phyloP scores from a whole-genome alignment of 2,797 vertebrate genomes.

The Dendrocincla fuliginosa region DNA sequence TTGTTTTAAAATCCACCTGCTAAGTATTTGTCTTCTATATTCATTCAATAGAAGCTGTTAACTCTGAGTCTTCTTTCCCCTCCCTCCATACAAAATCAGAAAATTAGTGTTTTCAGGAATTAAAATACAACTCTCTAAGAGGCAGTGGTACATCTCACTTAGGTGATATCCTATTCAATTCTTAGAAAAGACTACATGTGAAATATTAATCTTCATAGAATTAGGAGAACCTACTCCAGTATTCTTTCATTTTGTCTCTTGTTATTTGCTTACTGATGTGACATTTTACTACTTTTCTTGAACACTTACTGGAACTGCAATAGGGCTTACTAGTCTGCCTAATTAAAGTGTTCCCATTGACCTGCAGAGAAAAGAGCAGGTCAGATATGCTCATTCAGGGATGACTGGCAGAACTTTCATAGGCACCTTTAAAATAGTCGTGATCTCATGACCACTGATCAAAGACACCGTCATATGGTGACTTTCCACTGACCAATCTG shows the following conservation, averaged over 20 bases:
- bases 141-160: not conserved
- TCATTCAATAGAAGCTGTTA: not conserved
- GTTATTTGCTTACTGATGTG: not conserved
- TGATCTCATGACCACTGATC: not conserved
- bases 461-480: not conserved
- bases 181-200: not conserved
- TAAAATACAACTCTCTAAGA: not conserved
- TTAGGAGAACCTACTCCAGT: not conserved
- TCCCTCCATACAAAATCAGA: not conserved
- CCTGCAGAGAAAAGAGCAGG: not conserved
- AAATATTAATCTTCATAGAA: not conserved
- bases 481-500: not conserved
- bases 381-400: not conserved
- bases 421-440: not conserved
- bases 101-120: not conserved
- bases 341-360: not conserved
- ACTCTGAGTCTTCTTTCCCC: not conserved
- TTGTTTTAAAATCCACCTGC: not conserved
- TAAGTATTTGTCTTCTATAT: not conserved
- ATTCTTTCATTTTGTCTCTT: not conserved
- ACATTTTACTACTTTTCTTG: not conserved
- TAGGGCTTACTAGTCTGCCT: not conserved
- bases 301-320: not conserved
- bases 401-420: not conserved
- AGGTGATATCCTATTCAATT: not conserved